phyloP scores from a whole-genome alignment of 2,888 invertebrate genomes.

The Mantis religiosa region DNA sequence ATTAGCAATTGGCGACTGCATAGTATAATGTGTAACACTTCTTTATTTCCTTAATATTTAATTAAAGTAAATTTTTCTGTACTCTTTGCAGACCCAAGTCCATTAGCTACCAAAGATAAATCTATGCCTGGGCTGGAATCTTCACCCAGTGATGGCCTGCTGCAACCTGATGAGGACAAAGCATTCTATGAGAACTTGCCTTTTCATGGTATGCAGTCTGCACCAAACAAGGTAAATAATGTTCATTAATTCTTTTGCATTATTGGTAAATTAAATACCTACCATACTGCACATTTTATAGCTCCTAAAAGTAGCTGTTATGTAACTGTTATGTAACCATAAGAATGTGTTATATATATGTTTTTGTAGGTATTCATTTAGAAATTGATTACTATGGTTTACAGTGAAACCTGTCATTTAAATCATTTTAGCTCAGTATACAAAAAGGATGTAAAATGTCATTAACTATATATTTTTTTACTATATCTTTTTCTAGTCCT shows the following conservation, averaged over 20 bases:
- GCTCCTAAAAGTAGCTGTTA: background rate
- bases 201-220: conserved; percentile 90
- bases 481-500: too few relatives aligned
- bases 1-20: too few relatives aligned
- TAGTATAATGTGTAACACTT: too few relatives aligned
- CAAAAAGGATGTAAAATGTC: background rate
- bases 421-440: background rate
- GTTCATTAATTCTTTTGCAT: background rate
- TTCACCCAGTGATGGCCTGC: conserved; percentile 38
- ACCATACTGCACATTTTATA: background rate
- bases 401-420: conserved; percentile 26
- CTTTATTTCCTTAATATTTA: too few relatives aligned
- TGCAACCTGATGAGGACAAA: conserved; percentile 70
- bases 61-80: background rate
- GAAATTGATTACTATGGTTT: background rate
- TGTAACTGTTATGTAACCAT: background rate
- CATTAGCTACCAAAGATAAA: conserved; percentile 51
- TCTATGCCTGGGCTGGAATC: conserved; percentile 46
- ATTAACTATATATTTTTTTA: background rate
- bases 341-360: background rate
- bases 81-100: conserved; percentile 46
- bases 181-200: conserved; percentile 89
- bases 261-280: background rate
- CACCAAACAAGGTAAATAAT: conserved; percentile 80
- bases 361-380: background rate